Percentiles rank a stretch among this genome's conserved stretches.
phyloP scores from a whole-genome alignment of 2,888 invertebrate genomes.

The Thecophora atra region DNA sequence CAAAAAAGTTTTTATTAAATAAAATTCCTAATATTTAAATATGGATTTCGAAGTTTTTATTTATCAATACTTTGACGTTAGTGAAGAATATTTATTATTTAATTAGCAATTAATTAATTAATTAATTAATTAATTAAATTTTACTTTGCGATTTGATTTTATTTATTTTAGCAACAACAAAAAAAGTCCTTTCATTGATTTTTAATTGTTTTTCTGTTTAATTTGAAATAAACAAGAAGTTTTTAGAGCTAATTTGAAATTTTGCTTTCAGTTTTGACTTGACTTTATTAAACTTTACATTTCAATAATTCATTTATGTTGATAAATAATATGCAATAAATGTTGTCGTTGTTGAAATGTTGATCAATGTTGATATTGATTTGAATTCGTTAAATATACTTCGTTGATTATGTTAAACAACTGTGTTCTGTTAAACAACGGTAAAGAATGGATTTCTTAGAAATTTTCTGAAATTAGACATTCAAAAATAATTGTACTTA shows the following conservation, averaged over 20 bases:
- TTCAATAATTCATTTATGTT: slow-evolving; percentile 55
- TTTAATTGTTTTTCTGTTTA: slow-evolving; percentile 1
- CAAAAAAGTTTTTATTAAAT: neutral
- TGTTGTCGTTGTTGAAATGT: too few relatives aligned
- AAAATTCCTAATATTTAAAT: slow-evolving; percentile 5
- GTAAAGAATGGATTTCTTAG: too few relatives aligned
- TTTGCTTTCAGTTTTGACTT: slow-evolving; percentile 1
- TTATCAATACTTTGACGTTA: neutral
- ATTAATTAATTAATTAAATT: slow-evolving; percentile 17
- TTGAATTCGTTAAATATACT: slow-evolving; percentile 25
- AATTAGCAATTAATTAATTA: neutral
- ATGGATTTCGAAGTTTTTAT: slow-evolving; percentile 25
- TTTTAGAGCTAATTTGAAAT: slow-evolving; percentile 6
- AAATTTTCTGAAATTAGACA: too few relatives aligned
- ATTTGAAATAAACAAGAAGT: slow-evolving; percentile 29
- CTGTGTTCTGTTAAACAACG: too few relatives aligned
- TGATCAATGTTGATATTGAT: too few relatives aligned
- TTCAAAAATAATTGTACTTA: too few relatives aligned
- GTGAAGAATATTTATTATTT: neutral
- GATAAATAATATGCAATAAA: too few relatives aligned
- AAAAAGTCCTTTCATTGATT: slow-evolving; percentile 13
- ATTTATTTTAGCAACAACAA: slow-evolving; percentile 27
- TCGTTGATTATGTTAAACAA: slow-evolving; percentile 51
- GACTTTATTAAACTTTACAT: slow-evolving; percentile 42
- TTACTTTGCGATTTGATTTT: too few relatives aligned